Conservation (phyloP, 2,797 vertebrate species). For the Hafferia zeledoni region DNA sequence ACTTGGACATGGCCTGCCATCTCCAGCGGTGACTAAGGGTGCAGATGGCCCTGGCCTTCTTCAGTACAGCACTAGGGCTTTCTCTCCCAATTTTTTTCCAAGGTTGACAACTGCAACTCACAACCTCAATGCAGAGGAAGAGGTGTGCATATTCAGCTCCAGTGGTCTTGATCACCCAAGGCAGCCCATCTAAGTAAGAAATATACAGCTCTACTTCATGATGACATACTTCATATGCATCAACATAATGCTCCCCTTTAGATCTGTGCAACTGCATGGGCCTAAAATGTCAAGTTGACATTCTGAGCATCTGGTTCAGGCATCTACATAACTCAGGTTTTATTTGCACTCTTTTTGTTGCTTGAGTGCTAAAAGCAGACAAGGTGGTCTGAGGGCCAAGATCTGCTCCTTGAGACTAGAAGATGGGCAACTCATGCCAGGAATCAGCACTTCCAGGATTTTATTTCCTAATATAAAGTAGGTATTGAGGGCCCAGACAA, state of each 20-base stretch:
- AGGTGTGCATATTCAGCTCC: neutral
- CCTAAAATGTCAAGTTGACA: neutral
- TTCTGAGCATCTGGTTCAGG: neutral
- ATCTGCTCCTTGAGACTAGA: neutral
- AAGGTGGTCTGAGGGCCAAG: neutral
- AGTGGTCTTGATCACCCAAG: neutral
- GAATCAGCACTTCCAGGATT: neutral
- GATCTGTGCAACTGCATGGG: neutral
- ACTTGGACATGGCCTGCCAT: fast-evolving
- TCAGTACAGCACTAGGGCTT: neutral
- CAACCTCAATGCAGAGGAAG: neutral
- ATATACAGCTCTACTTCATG: neutral
- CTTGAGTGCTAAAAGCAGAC: neutral
- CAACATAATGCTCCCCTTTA: fast-evolving
- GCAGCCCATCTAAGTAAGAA: neutral
- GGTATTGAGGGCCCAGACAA: neutral
- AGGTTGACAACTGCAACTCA: neutral
- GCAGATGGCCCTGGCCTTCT: neutral
- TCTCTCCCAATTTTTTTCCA: neutral
- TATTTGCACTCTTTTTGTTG: neutral
- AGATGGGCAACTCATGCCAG: neutral
- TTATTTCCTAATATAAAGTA: neutral
- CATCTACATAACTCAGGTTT: neutral
- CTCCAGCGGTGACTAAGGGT: neutral
- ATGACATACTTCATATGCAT: neutral